phyloP scores from a whole-genome alignment of 2,888 invertebrate species.

The Ceraclea dissimilis region DNA sequence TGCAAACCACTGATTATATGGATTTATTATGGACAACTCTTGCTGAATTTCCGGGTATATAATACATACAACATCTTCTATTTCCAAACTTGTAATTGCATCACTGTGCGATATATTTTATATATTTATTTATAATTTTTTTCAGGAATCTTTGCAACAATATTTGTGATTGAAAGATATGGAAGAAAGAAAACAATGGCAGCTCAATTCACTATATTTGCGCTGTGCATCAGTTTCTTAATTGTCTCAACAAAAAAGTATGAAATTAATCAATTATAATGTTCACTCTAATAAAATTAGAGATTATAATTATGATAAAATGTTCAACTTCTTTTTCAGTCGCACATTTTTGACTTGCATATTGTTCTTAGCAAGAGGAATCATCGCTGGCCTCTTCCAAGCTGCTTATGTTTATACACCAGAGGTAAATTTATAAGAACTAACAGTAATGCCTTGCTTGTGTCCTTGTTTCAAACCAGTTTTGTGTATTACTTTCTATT shows the following conservation, averaged over 20 bases:
- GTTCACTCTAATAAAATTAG: constrained; percentile 5
- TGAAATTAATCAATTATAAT: constrained; percentile 34
- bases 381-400: constrained; percentile 91
- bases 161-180: constrained; percentile 80
- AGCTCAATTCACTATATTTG: constrained; percentile 80
- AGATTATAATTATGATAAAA: not conserved
- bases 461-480: not conserved
- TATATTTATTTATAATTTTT: no score
- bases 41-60: constrained; percentile 83
- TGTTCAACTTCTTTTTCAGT: constrained; percentile 40
- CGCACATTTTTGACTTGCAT: constrained; percentile 71
- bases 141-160: constrained; percentile 78
- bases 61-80: not conserved
- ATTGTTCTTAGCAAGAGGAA: constrained; percentile 80
- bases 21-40: constrained; percentile 90
- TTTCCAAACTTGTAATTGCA: not conserved
- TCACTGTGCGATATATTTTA: not conserved
- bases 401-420: constrained; percentile 95
- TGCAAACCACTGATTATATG: constrained; percentile 83
- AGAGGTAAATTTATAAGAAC: constrained; percentile 52
- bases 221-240: constrained; percentile 64
- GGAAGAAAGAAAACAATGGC: constrained; percentile 92
- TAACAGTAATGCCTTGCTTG: not conserved
- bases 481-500: no score
- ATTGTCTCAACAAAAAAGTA: constrained; percentile 67